Percentiles rank a stretch among this genome's conserved stretches.
phyloP scores from a whole-genome alignment of 2,113 vertebrate species.

The Petrocephalus microphthalmus region DNA sequence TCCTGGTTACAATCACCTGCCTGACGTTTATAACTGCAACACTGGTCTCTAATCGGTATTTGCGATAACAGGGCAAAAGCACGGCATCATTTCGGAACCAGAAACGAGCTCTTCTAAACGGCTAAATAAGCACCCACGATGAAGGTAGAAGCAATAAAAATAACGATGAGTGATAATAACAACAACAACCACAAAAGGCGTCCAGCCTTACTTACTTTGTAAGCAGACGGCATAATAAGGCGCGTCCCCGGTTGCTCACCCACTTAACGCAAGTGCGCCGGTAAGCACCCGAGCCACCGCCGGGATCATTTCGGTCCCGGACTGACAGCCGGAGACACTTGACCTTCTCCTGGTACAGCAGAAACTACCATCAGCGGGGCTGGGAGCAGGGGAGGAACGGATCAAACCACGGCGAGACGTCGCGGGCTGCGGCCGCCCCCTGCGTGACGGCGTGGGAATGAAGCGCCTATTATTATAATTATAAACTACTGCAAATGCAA shows the following conservation, averaged over 20 bases:
- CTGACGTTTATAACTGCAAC: neutral
- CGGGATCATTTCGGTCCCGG: neutral
- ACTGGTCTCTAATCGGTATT: neutral
- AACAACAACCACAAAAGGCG: neutral
- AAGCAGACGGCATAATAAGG: neutral
- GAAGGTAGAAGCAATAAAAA: neutral
- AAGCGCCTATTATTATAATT: neutral
- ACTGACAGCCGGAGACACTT: conserved; percentile 5
- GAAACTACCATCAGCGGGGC: conserved; percentile 17
- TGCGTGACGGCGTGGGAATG: neutral
- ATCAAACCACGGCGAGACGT: conserved; percentile 10
- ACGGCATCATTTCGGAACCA: neutral
- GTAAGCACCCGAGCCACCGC: neutral
- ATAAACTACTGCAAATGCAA: neutral
- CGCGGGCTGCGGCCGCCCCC: neutral
- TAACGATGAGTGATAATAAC: neutral
- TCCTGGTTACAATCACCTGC: neutral
- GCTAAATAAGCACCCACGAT: neutral
- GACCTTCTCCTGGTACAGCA: conserved; percentile 18
- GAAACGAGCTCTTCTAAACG: neutral
- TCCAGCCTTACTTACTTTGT: conserved; percentile 14
- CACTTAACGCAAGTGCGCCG: neutral
- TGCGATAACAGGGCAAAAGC: neutral
- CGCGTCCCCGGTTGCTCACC: neutral
- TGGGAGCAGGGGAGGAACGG: conserved; percentile 15